Percentiles rank a stretch among this genome's conserved stretches.
These are phyloP conservation scores for Epizoanthus illoricatus DNA, from an alignment of 92 coral and sea anemone species.

Conservation along the genomic window DNA sequence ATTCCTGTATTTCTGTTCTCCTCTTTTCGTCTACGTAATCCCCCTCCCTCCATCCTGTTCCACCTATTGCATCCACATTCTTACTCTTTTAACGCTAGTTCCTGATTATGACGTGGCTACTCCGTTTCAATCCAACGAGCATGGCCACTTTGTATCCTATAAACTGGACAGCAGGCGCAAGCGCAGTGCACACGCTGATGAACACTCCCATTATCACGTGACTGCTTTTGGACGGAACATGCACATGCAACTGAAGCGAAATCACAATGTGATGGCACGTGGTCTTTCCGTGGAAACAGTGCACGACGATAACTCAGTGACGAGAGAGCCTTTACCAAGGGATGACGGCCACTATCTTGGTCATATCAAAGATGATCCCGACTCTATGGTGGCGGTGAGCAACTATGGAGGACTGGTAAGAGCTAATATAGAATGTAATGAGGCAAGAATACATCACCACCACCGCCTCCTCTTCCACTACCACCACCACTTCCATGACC, in stretches of 20 bases:
- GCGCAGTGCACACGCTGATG: slow-evolving; percentile 21
- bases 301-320: slow-evolving; percentile 43
- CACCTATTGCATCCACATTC: not conserved
- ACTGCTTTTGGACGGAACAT: slow-evolving; percentile 41
- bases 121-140: slow-evolving; percentile 62
- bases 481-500: too few species aligned
- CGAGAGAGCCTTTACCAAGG: slow-evolving; percentile 35
- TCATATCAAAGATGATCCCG: slow-evolving; percentile 38
- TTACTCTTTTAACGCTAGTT: slow-evolving; percentile 31
- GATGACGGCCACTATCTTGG: slow-evolving; percentile 36
- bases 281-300: slow-evolving; percentile 40
- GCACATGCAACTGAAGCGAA: slow-evolving; percentile 42
- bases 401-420: slow-evolving; percentile 52
- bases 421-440: not conserved
- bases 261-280: slow-evolving; percentile 39
- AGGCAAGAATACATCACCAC: too few species aligned
- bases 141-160: slow-evolving; percentile 58
- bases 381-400: slow-evolving; percentile 53
- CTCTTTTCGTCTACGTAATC: not conserved
- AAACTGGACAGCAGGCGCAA: slow-evolving; percentile 21
- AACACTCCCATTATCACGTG: slow-evolving; percentile 42
- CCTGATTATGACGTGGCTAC: slow-evolving; percentile 71
- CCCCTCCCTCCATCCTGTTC: not conserved
- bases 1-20: not conserved
- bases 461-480: too few species aligned